These are phyloP conservation scores for Calephelis perditalis DNA, from an alignment of 2,888 invertebrate species.

Conservation along the genomic window DNA sequence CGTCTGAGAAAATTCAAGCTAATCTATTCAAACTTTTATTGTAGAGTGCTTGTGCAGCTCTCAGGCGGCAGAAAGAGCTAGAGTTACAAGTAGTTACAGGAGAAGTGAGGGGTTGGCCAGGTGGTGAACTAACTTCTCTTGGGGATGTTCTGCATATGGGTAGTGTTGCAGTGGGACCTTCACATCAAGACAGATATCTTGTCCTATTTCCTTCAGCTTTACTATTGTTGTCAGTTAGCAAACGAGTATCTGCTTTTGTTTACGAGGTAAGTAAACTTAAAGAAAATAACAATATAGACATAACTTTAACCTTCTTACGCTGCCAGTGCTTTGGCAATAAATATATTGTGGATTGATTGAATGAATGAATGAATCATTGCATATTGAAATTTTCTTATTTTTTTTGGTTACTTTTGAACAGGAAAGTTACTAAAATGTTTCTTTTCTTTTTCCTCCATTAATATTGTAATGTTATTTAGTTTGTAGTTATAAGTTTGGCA, in stretches of 20 bases:
- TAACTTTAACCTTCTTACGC: neutral
- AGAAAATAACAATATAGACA: neutral
- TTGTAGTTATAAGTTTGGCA: too few species aligned
- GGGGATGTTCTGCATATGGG: conserved; percentile 96
- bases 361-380: too few species aligned
- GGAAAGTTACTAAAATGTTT: too few species aligned
- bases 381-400: too few species aligned
- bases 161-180: conserved; percentile 91
- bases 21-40: conserved; percentile 1
- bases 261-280: conserved; percentile 84
- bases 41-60: conserved; percentile 91
- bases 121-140: conserved; percentile 77
- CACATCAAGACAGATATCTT: conserved; percentile 93
- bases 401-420: too few species aligned
- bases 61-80: conserved; percentile 95
- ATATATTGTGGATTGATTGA: too few species aligned
- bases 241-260: conserved; percentile 95
- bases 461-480: too few species aligned
- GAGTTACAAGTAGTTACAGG: conserved; percentile 97
- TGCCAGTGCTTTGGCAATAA: too few species aligned
- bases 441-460: too few species aligned
- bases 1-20: too few species aligned
- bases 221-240: conserved; percentile 93
- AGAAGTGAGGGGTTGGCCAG: conserved; percentile 97
- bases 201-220: conserved; percentile 94